Base-by-base conservation (phyloP, 1,140 invertebrate species). In the Drosophila teissieri region DNA sequence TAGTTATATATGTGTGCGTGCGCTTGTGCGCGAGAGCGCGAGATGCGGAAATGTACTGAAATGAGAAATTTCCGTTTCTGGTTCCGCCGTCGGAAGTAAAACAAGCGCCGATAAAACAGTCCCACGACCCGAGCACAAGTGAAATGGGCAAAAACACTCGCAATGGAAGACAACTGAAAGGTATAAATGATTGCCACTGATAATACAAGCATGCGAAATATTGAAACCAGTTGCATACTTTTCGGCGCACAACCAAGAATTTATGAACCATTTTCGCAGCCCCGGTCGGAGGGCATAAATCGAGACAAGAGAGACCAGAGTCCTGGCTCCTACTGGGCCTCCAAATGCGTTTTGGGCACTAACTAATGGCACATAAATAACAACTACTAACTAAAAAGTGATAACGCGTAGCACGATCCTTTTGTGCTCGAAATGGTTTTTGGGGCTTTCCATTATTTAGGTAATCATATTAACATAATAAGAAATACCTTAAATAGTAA, bases 21-120 rank as follows among this genome's bases (percentile, higher is more conserved):
- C 34, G 45, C 36, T 24, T 52, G 53, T 57, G 65, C 40, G 39
- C 55, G 53, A 46, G 52, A 52, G 74, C 49, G 70, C 63, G 84
- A 77, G 61, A 62, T 31, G 64, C 83, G 83, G 83, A 88, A 88
- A 88, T 88, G 83, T 88, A 88, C 79, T 80, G 84, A 89, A 88
- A 88, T 89, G 83, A 88, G 83, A 88, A 88, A 88, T 88, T 88
- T 88, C 83, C 83, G 83, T 73, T 88, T 89, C 83, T 88, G 83
- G 84, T 88, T 88, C 83, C 83, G 83, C 56, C 77, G 80, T 89
- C 83, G 83, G 83, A 88, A 88, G 76, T 88, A 89, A 88, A 88
- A 88, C 83, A 88, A 88, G 89, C 84, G 84, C 76, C 85, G 84
- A 88, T 88, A 88, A 88, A 88, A 84, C 80, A 73, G 67, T 67